phyloP scores from a whole-genome alignment of 2,113 vertebrate species.

The Nothocercus nigrocapillus region DNA sequence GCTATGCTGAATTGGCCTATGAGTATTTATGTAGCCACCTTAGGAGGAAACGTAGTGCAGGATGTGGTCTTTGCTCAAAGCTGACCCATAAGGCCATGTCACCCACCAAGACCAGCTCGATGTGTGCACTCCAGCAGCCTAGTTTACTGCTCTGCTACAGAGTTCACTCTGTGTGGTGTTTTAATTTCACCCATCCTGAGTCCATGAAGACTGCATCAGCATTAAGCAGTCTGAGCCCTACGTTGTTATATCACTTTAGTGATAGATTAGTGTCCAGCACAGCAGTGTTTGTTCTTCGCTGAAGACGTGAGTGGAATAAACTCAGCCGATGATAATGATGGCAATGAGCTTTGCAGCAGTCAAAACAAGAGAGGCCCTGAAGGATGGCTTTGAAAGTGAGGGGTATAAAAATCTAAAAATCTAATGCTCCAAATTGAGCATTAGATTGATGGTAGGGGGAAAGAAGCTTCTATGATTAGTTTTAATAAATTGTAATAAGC shows the following conservation, averaged over 20 bases:
- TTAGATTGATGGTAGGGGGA: neutral
- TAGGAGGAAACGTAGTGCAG: neutral
- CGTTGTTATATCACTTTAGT: neutral
- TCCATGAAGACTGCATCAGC: neutral
- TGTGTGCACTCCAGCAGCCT: neutral
- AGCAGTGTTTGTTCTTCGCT: neutral
- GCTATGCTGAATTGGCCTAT: accelerated
- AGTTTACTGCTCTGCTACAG: neutral
- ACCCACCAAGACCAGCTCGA: accelerated
- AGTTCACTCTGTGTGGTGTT: accelerated
- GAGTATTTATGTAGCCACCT: neutral
- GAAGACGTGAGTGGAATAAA: neutral
- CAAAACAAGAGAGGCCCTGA: neutral
- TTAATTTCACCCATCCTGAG: neutral
- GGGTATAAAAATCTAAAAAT: neutral
- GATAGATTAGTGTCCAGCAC: neutral
- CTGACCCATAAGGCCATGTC: neutral
- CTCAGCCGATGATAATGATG: neutral
- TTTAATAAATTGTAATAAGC: constrained; percentile 44
- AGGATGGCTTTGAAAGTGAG: neutral
- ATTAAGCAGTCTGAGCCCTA: neutral
- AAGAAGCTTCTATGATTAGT: constrained; percentile 49
- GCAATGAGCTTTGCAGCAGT: neutral
- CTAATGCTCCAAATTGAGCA: neutral
- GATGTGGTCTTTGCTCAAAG: neutral